phyloP scores from a whole-genome alignment of 64 coral and sea anemone genomes.

The Anthopleura sola region DNA sequence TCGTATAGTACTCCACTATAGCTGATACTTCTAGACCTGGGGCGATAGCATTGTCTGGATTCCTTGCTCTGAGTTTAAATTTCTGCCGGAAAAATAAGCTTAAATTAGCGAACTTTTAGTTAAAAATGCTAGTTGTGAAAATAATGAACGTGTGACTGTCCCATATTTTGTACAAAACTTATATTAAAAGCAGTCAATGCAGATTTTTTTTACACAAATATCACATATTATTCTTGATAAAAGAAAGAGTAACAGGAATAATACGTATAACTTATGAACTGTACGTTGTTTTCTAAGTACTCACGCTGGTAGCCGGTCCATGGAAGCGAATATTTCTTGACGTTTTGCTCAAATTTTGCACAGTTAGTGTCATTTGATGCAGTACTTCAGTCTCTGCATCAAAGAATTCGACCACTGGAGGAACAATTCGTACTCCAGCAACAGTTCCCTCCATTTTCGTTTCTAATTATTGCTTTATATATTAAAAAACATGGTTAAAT shows the following conservation, averaged over 20 bases:
- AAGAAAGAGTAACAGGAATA: neutral
- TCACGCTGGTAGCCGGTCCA: slow-evolving; percentile 87
- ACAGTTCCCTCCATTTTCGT: slow-evolving; percentile 88
- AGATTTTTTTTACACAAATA: no score
- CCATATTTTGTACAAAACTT: neutral
- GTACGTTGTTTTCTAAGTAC: neutral
- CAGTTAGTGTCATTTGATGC: slow-evolving; percentile 90
- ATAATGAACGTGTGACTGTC: neutral
- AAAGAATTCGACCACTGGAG: slow-evolving; percentile 91
- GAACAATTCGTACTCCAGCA: slow-evolving; percentile 90
- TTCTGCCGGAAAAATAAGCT: slow-evolving; percentile 39
- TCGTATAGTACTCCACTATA: slow-evolving; percentile 91
- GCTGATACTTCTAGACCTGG: slow-evolving; percentile 92
- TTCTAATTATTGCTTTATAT: neutral
- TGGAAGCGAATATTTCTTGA: slow-evolving; percentile 91
- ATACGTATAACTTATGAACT: neutral
- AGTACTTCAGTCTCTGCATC: slow-evolving; percentile 90
- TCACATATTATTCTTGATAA: neutral
- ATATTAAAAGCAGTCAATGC: neutral
- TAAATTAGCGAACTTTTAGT: neutral
- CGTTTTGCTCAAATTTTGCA: slow-evolving; percentile 89
- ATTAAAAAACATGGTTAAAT: no score
- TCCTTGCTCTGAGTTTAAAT: slow-evolving; percentile 89
- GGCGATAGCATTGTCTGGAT: slow-evolving; percentile 85
- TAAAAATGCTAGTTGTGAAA: neutral